A percentile compares a stretch with the other conserved stretches of the same genome.
phyloP scores from a whole-genome alignment of 2,797 vertebrate genomes.

The Rhinichthys osculus region DNA sequence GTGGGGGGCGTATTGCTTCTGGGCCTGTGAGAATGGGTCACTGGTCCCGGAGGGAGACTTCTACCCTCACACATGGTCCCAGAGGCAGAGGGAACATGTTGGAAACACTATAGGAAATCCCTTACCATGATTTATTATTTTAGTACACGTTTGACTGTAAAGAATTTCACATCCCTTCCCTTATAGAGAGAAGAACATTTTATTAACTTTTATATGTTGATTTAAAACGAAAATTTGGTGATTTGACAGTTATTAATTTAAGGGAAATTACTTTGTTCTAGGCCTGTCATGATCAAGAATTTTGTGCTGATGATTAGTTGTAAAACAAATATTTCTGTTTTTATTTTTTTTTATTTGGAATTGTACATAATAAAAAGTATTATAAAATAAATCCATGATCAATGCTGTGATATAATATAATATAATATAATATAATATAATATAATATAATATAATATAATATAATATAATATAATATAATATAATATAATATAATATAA shows the following conservation, averaged over 20 bases:
- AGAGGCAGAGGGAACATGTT: constrained; percentile 28
- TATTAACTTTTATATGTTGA: background rate
- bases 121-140: constrained; percentile 27
- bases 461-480: no score
- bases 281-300: background rate
- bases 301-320: background rate
- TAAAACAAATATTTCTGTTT: background rate
- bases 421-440: no score
- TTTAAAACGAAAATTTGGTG: background rate
- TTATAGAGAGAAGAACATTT: no score
- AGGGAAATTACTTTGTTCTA: background rate
- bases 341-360: background rate
- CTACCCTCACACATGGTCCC: constrained; percentile 40
- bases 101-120: constrained; percentile 22
- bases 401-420: no score
- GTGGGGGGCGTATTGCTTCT: constrained; percentile 48
- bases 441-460: no score
- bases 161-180: background rate
- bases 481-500: no score
- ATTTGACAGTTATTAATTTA: background rate
- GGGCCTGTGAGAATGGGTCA: constrained; percentile 66
- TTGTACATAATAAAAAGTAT: background rate
- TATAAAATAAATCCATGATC: no score
- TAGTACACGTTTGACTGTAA: background rate
- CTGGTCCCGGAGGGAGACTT: constrained; percentile 49